phyloP scores from a whole-genome alignment of 2,113 vertebrate genomes.

The Pterocles orientalis region DNA sequence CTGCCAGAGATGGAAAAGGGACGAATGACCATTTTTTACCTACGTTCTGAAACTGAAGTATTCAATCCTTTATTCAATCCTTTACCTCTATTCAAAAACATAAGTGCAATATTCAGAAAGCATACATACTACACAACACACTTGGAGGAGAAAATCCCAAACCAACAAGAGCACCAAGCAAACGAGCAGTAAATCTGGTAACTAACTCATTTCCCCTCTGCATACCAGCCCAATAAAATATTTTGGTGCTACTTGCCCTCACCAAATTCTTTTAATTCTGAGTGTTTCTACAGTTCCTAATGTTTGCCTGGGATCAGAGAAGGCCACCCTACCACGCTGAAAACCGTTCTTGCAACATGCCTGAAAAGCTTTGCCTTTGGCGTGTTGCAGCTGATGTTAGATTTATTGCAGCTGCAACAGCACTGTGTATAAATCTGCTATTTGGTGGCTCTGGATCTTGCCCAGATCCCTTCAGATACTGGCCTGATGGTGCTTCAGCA shows the following conservation, averaged over 20 bases:
- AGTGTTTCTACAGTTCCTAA: not conserved
- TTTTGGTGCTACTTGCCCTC: not conserved
- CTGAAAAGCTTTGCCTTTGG: not conserved
- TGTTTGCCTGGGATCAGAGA: not conserved
- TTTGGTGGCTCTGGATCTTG: not conserved
- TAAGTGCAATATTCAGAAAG: not conserved
- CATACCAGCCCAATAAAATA: not conserved
- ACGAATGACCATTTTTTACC: not conserved
- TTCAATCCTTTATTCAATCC: not conserved
- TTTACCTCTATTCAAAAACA: not conserved
- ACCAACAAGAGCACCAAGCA: not conserved
- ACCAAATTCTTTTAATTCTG: not conserved
- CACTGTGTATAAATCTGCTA: not conserved
- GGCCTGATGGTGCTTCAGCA: constrained; percentile 20
- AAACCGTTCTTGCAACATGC: not conserved
- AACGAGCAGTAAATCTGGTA: not conserved
- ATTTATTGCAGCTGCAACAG: constrained; percentile 29
- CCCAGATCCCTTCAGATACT: not conserved
- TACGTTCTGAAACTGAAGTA: not conserved
- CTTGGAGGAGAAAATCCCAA: not conserved
- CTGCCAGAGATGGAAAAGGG: not conserved
- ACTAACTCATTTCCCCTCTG: not conserved
- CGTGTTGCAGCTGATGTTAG: not conserved
- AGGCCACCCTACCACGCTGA: not conserved
- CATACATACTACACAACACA: not conserved